These are phyloP conservation scores for Sylvietta virens DNA, from an alignment of 2,113 vertebrate genomes.

Conservation along the genomic window DNA sequence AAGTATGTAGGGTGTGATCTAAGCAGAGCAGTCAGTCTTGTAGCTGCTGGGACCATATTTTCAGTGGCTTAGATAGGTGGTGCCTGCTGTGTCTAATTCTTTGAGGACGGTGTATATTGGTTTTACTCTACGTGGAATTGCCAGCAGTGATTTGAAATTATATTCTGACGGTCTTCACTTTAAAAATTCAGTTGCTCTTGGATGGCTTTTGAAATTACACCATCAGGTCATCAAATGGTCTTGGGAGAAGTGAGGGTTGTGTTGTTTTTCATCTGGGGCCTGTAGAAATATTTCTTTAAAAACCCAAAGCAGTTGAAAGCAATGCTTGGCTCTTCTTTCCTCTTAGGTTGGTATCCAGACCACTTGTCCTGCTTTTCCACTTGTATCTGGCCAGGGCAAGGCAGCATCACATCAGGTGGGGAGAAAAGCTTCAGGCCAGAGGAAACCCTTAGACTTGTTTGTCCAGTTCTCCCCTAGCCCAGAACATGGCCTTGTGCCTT, in stretches of 20 bases:
- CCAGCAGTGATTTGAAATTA: not conserved
- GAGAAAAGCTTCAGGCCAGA: not conserved
- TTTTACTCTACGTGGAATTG: not conserved
- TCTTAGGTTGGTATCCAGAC: not conserved
- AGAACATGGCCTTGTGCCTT: not conserved
- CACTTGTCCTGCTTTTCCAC: not conserved
- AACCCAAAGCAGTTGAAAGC: not conserved
- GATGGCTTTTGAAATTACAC: conserved; percentile 21
- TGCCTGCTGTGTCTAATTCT: conserved; percentile 14
- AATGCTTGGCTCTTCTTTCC: not conserved
- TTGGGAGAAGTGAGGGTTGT: not conserved
- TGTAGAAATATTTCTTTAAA: not conserved
- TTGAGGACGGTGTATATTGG: not conserved
- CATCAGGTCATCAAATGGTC: not conserved
- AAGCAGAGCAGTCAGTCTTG: not conserved
- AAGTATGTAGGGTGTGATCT: not conserved
- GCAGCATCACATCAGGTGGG: not conserved
- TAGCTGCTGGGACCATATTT: conserved; percentile 16
- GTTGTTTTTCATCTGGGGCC: not conserved
- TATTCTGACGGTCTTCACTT: not conserved
- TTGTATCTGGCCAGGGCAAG: not conserved
- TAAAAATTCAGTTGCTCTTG: not conserved
- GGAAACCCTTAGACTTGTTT: not conserved
- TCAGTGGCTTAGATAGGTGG: conserved; percentile 5
- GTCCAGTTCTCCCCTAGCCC: not conserved